Base-by-base conservation (phyloP, 2,888 invertebrate genomes). In the Drosophila infuscata region DNA sequence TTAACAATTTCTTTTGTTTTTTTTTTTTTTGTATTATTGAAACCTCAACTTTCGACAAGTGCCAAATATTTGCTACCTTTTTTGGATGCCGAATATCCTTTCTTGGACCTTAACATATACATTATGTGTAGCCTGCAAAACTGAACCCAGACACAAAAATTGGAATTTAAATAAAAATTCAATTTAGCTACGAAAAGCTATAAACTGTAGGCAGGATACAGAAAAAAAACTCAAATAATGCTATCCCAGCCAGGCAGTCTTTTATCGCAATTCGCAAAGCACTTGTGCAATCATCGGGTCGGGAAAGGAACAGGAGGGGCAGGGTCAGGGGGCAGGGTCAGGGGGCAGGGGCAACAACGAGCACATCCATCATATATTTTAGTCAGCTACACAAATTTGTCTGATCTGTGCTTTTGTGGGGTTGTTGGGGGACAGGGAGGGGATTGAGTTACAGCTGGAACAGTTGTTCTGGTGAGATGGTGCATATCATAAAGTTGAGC, bases 131-230 rank as follows among this genome's bases (percentile, higher is more conserved):
- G 67, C 62, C 51, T 41, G 63, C 54, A 43, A 60, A 49, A 49
- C 36, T 56, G 11, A 49, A 25, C 36, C 56, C 33, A 64, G 36
- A 43, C 17, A 32, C n/a, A 30, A 17, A 43, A 38, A 56, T 25
- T 25, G 35, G 29, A 79, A 89, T 86, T 83, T 83, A 75, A 88
- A 88, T 86, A 86, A 83, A 88, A 79, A 80, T 80, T 80, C 89
- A 83, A 87, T 86, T 88, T 82, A 56, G 70, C 38, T 35, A 30
- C 53, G 60, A 56, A 43, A 64, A 30, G 54, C 61, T 35, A 73
- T 65, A 61, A 74, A 53, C 61, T 62, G 64, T 81, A 66, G 83
- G 74, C 70, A 32, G 12, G 9, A 43, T 52, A 8, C 8, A 33
- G 25, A 25, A 63, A 53, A 63, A 54, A 52, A n/a, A 25, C 20